Evolutionary conservation across 2,888 invertebrate genomes (phyloP).

Genomic region (Lasioglossum vierecki): DNA sequence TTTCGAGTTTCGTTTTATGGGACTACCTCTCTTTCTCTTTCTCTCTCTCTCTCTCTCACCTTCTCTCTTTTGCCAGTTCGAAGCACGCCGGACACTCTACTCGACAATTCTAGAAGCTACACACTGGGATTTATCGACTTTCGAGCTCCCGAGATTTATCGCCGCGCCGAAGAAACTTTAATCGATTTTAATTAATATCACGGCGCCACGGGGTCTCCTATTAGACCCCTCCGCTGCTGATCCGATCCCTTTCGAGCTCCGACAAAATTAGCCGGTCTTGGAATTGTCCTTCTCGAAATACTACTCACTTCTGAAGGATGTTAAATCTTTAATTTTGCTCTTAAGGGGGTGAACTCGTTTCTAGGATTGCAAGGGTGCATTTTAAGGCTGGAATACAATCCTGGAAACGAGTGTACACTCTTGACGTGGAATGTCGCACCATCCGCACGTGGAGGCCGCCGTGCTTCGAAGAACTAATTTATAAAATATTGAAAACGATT

Average conservation of each 20-base stretch:
- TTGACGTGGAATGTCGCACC: too few relatives aligned
- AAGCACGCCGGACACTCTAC: background rate
- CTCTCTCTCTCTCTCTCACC: background rate
- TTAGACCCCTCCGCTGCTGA: background rate
- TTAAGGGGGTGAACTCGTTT: too few relatives aligned
- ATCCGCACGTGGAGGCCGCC: too few relatives aligned
- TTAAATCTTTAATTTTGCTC: too few relatives aligned
- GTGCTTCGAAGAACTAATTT: background rate
- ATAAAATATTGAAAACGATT: background rate
- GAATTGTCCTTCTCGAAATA: background rate
- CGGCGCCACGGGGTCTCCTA: background rate
- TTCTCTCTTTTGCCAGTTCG: background rate
- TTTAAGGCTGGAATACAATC: too few relatives aligned
- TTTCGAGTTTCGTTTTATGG: conserved; percentile 49
- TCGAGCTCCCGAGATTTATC: conserved; percentile 41
- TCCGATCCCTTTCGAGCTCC: background rate
- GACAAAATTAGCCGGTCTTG: background rate
- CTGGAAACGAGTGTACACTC: too few relatives aligned
- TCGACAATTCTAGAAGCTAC: conserved; percentile 51
- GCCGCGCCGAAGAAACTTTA: background rate
- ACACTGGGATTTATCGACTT: conserved; percentile 51
- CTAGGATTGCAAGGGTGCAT: too few relatives aligned
- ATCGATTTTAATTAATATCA: conserved; percentile 17
- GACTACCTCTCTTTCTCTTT: background rate
- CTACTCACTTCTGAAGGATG: too few relatives aligned